Conservation (phyloP, 1,140 invertebrate species). For the Phocides pigmalion region DNA sequence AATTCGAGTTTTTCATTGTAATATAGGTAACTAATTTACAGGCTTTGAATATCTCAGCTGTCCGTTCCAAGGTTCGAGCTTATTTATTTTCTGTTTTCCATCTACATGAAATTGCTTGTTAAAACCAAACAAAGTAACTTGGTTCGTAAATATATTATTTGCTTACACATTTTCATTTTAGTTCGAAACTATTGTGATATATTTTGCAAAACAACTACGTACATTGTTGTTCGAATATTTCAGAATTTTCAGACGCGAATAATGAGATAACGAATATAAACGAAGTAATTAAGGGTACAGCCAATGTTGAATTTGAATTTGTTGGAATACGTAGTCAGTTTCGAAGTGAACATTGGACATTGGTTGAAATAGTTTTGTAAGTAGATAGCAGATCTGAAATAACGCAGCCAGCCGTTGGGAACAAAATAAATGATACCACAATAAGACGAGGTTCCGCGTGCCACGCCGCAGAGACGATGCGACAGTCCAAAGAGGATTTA, state of each 20-base stretch:
- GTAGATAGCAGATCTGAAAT: constrained; percentile 63
- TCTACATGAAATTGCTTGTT: constrained; percentile 34
- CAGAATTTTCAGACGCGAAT: background rate
- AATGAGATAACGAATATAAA: constrained; percentile 26
- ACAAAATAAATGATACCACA: constrained; percentile 60
- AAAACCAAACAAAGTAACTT: constrained; percentile 32
- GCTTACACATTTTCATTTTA: constrained; percentile 32
- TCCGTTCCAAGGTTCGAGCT: constrained; percentile 15
- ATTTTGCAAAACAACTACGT: constrained; percentile 20
- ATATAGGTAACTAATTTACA: constrained; percentile 1
- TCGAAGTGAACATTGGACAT: constrained; percentile 7
- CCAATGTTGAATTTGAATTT: constrained; percentile 24
- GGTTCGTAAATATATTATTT: constrained; percentile 29
- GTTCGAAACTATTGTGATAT: constrained; percentile 28
- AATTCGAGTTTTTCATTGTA: constrained; percentile 3
- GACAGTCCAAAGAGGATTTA: constrained; percentile 59
- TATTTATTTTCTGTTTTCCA: constrained; percentile 29
- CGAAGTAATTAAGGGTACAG: constrained; percentile 1
- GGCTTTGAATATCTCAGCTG: constrained; percentile 25
- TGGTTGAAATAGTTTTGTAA: constrained; percentile 48
- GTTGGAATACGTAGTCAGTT: background rate
- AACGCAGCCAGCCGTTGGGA: constrained; percentile 51
- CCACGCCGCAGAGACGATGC: constrained; percentile 54
- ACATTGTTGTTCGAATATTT: constrained; percentile 21
- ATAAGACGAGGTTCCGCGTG: constrained; percentile 71